Evolutionary conservation across 2,888 invertebrate genomes (phyloP), one percentile per base, ranked within the genome.

Genomic region (Desoria tigrina): DNA sequence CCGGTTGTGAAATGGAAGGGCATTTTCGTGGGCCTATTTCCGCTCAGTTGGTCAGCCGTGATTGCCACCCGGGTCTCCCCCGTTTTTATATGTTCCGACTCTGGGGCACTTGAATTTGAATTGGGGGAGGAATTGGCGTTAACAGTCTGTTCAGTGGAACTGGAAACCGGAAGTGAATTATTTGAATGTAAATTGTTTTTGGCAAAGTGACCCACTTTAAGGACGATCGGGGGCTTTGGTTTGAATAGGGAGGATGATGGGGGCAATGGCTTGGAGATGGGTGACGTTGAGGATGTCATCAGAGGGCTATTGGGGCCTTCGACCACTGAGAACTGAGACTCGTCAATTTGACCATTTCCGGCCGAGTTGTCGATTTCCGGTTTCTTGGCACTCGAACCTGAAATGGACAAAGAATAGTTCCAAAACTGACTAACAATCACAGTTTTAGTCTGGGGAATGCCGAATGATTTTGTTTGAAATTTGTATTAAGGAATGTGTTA

Each of bases 1-100:
- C 69, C 42, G 21, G 70, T 65, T 21, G 70, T 68, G 63, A 73
- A 74, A 56, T 75, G 74, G 60, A 76, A 76, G n/a, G 76, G 76
- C 9, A 32, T 58, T 18, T 58, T 61, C 7, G 76, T 76, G 3
- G 76, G 76, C 37, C 74, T 60, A 23, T 66, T 66, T 62, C 71
- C 71, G 9, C 68, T 67, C 24, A 76, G 61, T 69, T 74, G 73
- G 55, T 76, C 76, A 24, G 76, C 76, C 0, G 76, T 76, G 11
- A 76, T 67, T 4, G 73, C 68, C 16, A 69, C 63, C 45, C 73
- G 53, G 6, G 71, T 73, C 59, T 73, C 73, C 2, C 62, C 68
- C 11, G 62, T 58, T 23, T 42, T 58, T 24, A 49, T 58, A 6
- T 24, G 24, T 45, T 58, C 58, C n/a, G n/a, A n/a, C n/a, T n/a